Base-by-base conservation (phyloP, 2,888 invertebrate genomes). In the Allolobophora icterica region DNA sequence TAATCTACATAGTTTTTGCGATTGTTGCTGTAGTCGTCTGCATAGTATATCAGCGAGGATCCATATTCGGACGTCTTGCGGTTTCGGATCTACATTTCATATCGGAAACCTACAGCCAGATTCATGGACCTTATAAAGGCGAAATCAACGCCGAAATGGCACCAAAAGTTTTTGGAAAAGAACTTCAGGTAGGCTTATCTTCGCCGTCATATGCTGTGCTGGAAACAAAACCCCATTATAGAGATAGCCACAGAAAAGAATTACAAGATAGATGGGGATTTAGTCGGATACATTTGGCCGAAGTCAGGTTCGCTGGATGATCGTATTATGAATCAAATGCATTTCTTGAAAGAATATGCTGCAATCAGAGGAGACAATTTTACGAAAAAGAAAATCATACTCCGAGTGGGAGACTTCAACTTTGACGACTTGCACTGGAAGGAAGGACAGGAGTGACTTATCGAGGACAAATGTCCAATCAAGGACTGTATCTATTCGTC, bases 381-480 rank as follows among this genome's bases (percentile, higher is more conserved):
- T 6, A 38, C 87, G 24, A 30, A 8, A 35, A 87, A 87, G 87
- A 87, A 87, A 24, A 87, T 87, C 87, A 87, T 87, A 87, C 87
- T 87, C 35, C 87, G 87, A 2, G 87, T 87, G 3, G 87, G 87
- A 19, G 35, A 87, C 24, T 87, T 87, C 87, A 87, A 87, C 35
- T 87, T 87, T 24, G 15, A 87, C 24, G 87, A 87, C 15, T n/a
- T n/a, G n/a, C n/a, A n/a, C n/a, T 87, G 87, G 87, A 87, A 87
- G 87, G 87, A 87, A 24, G 87, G 87, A 87, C 87, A 87, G 87
- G 87, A 87, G 38, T 13, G 19, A 3, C 87, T 87, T 11, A 15
- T 35, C 0, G 24, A 24, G 87, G 5, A 35, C 24, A 87, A 87
- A 3, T 87, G 87, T 87, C 87, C 87, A 13, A 87, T 87, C 1